phyloP scores from a whole-genome alignment of 2,113 vertebrate genomes.

The Piaya cayana region DNA sequence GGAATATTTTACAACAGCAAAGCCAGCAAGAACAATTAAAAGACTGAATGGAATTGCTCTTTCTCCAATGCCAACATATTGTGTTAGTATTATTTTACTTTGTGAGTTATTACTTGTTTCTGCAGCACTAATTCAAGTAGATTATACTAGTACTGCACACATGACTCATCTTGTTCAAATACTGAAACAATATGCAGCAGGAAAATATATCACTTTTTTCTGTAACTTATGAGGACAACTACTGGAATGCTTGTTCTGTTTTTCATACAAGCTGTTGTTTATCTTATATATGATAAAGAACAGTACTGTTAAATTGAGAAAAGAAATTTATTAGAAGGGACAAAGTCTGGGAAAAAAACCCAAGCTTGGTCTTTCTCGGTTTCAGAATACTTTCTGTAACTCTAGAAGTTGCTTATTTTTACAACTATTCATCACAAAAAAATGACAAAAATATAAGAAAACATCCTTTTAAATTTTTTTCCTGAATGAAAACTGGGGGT shows the following conservation, averaged over 20 bases:
- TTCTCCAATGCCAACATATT: neutral
- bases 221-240: neutral
- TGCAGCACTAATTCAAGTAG: neutral
- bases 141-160: neutral
- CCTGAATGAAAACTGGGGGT: neutral
- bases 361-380: neutral
- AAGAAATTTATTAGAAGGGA: neutral
- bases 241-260: neutral
- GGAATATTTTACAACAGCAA: neutral
- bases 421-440: neutral
- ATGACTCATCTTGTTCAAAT: conserved; percentile 1
- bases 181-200: neutral
- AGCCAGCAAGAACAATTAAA: neutral
- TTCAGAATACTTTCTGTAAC: neutral
- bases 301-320: neutral
- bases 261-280: neutral
- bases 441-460: neutral
- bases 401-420: neutral
- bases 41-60: neutral
- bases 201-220: neutral
- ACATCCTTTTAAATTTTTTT: too few relatives aligned
- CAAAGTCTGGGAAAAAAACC: neutral
- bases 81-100: neutral
- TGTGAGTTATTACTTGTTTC: neutral
- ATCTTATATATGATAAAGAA: neutral